Percentiles rank a stretch among this genome's conserved stretches.
Conservation (phyloP, 2,888 invertebrate species). For the Aphrophora alni region DNA sequence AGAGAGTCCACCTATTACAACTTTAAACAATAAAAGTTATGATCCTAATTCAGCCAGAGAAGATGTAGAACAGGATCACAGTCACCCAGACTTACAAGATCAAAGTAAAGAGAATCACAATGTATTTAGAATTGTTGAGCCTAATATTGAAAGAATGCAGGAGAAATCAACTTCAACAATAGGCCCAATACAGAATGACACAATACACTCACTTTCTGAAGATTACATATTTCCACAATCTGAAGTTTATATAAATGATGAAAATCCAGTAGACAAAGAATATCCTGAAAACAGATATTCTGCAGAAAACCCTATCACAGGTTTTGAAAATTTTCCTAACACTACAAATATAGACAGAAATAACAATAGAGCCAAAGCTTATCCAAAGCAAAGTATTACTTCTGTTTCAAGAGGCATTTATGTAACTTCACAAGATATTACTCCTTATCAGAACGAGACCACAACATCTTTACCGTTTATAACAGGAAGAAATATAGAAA, state of each 20-base stretch:
- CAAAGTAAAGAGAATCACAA: background rate
- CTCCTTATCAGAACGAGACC: background rate
- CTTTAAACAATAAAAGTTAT: background rate
- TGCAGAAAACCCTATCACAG: background rate
- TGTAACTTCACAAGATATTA: background rate
- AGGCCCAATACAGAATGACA: background rate
- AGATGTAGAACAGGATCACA: background rate
- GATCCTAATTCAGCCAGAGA: background rate
- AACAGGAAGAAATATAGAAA: slow-evolving; percentile 28
- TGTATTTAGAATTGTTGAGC: background rate
- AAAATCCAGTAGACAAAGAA: background rate
- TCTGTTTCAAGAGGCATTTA: background rate
- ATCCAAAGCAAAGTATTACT: too few relatives aligned
- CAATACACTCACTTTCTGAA: background rate
- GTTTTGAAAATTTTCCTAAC: background rate
- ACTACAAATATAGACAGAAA: background rate
- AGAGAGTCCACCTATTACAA: background rate
- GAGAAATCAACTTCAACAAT: background rate
- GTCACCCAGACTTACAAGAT: background rate
- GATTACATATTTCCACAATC: background rate
- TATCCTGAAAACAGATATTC: background rate
- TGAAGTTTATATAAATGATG: background rate
- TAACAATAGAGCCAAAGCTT: too few relatives aligned
- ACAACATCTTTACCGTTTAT: background rate
- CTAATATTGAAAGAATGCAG: background rate